Evolutionary conservation across 2,113 vertebrate genomes (phyloP), one percentile per base, ranked within the genome.

Genomic region (Sceloporus tristichus): DNA sequence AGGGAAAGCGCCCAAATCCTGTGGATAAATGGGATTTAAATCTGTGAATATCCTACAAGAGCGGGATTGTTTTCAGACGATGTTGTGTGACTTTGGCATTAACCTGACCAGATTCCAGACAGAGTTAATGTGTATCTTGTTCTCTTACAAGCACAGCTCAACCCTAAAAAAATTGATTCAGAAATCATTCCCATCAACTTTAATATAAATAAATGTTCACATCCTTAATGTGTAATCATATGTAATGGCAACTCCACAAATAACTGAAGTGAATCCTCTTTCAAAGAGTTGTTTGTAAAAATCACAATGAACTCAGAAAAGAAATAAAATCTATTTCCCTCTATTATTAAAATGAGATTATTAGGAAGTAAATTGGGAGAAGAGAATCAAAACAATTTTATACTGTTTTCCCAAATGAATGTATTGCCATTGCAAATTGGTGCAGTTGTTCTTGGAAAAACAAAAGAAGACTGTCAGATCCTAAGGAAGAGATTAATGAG

Each of bases 351-450:
- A 42, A 48, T 78, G 76, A 78, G 21, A 78, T 78, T 11, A 53
- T 19, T n/a, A 73, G 71, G 71, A 27, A 79, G 25, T 56, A 1
- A 29, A 23, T 8, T 53, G 48, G 23, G 48, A 4, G 56, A 19
- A 7, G 48, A 53, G 25, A 53, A 79, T 56, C 77, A 66, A 19
- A 66, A 66, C 23, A 66, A 6, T 23, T 66, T 25, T 66, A 66
- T 79, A 59, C 62, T 80, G 19, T 29, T 62, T 42, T 77, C 23
- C 1, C 75, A 42, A 78, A 78, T 34, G 29, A 38, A 59, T 62
- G 25, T 16, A 77, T 42, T 84, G 82, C 62, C 66, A 76, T 68
- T 85, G 88, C 34, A 23, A 59, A 86, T 59, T 54, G 65, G 92
- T 79, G 5, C 23, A 87, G 59, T 16, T 82, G 34, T 62, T 92